phyloP scores from a whole-genome alignment of 1,140 invertebrate genomes.

The Holotrichia oblita region DNA sequence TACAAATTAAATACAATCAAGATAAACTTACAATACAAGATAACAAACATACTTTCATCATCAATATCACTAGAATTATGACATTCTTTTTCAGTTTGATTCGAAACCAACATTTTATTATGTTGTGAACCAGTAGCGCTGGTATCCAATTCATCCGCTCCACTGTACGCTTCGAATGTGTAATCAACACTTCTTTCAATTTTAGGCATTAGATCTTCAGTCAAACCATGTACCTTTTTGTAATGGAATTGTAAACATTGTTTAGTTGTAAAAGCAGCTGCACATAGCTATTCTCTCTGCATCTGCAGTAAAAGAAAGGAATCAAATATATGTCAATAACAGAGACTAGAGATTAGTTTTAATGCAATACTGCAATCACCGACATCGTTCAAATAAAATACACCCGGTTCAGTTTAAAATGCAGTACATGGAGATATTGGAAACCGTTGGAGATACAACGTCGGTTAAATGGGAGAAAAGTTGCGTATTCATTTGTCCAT shows the following conservation, averaged over 20 bases:
- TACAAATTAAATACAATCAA: constrained; percentile 39
- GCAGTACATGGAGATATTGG: too few relatives aligned
- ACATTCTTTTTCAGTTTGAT: constrained; percentile 32
- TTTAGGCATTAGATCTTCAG: constrained; percentile 76
- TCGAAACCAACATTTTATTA: background rate
- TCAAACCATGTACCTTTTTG: constrained; percentile 78
- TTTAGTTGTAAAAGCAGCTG: constrained; percentile 79
- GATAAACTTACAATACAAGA: constrained; percentile 25
- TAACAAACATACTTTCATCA: constrained; percentile 48
- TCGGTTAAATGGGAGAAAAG: too few relatives aligned
- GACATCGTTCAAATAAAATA: too few relatives aligned
- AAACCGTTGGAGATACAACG: too few relatives aligned
- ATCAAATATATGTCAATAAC: background rate
- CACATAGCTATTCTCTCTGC: constrained; percentile 71
- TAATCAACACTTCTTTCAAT: constrained; percentile 79
- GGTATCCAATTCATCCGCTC: constrained; percentile 56
- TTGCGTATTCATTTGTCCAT: too few relatives aligned
- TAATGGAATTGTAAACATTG: constrained; percentile 83
- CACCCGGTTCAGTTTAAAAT: too few relatives aligned
- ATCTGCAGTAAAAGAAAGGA: constrained; percentile 64
- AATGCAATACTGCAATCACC: too few relatives aligned
- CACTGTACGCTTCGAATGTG: constrained; percentile 80
- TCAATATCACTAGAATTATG: constrained; percentile 49
- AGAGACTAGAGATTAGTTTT: too few relatives aligned
- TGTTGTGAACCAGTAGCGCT: background rate